These are phyloP conservation scores for Tinea pellionella DNA, from an alignment of 2,888 invertebrate genomes.

Conservation along the genomic window DNA sequence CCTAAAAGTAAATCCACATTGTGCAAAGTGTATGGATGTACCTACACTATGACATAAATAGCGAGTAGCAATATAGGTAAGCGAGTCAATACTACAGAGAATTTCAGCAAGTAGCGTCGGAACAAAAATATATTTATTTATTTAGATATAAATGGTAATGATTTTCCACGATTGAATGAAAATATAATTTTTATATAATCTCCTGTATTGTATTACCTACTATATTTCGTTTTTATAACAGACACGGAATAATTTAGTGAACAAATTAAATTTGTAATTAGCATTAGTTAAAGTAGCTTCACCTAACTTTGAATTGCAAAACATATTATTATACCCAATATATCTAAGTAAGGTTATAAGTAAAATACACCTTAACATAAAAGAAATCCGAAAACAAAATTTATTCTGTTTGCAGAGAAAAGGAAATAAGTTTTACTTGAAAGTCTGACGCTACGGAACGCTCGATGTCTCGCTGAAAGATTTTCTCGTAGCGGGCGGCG, in stretches of 20 bases:
- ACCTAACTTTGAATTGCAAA: not conserved
- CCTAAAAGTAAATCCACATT: not conserved
- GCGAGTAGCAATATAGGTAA: slow-evolving; percentile 6
- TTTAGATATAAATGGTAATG: too few relatives aligned
- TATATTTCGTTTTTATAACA: too few relatives aligned
- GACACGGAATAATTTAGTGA: too few relatives aligned
- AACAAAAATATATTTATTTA: not conserved
- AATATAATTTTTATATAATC: too few relatives aligned
- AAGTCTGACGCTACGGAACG: slow-evolving; percentile 45
- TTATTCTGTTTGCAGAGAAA: not conserved
- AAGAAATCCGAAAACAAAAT: not conserved
- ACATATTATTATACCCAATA: not conserved
- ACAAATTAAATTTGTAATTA: too few relatives aligned
- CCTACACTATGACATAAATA: not conserved
- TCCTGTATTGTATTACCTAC: too few relatives aligned
- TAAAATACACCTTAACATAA: not conserved
- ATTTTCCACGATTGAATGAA: too few relatives aligned
- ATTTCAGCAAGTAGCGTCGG: not conserved
- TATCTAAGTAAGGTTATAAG: not conserved
- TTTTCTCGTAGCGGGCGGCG: slow-evolving; percentile 42
- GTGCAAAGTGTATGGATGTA: not conserved
- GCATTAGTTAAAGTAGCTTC: not conserved
- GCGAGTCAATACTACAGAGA: slow-evolving; percentile 5
- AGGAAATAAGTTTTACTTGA: not conserved
- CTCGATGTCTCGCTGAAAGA: slow-evolving; percentile 40